Evolutionary conservation across 30 jellyfish, hydroid and myxozoan genomes (phyloP), one percentile per base, ranked within the genome.

Genomic region (Aurelia aurita): DNA sequence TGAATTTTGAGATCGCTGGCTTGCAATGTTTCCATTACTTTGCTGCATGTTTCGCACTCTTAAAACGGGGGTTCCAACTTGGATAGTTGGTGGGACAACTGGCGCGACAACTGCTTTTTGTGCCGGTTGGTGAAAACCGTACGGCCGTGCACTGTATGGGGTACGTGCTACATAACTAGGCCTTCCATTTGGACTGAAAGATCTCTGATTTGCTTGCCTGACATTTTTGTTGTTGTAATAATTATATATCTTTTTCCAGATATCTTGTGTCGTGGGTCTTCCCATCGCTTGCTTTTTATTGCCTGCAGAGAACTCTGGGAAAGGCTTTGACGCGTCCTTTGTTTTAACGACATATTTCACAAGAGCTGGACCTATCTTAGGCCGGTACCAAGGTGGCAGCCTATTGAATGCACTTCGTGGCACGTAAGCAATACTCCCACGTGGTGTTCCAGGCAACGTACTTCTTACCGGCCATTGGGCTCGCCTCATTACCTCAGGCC

Each of bases 381-480:
- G 96, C 20, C 96, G 68, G 71, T 74, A 87, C 96, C 96, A 87
- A 2, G 96, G 49, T 10, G 96, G 96, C 55, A 87, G 74, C 47
- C 96, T 65, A 16, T 59, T 39, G 65, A 64, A 69, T 19, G 96
- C 90, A 22, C 85, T 72, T 55, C 65, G 83, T 23, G 89, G 89
- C 31, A 75, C 68, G 60, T 74, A 75, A 18, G 70, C 95, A 12
- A 85, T 74, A 18, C 68, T 85, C 19, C 88, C 80, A 11, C 84
- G 85, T 21, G 96, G 29, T 31, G 58, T 28, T 19, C 57, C 58
- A 2, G 77, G 26, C 22, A 18, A 16, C 18, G 71, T 51, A 14
- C 87, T 65, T 13, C 35, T 76, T 3, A 39, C 75, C 1, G 72
- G 79, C 84, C 69, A 57, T 19, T 69, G 43, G 26, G 73, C 62